Conservation (phyloP, 2,113 vertebrate species). For the Antechinus stuartii region DNA sequence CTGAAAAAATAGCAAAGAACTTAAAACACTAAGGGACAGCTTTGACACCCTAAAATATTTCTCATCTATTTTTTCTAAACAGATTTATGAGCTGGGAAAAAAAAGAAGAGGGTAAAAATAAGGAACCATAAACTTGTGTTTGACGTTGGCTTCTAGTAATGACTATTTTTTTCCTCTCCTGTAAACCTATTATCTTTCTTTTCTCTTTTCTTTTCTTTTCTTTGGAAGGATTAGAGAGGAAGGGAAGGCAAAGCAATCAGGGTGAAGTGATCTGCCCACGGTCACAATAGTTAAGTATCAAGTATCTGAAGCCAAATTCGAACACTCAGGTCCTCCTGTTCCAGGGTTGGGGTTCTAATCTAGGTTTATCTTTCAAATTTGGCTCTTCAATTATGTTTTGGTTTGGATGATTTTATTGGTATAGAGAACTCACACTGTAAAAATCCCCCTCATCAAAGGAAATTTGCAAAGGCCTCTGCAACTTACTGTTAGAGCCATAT, state of each 20-base stretch:
- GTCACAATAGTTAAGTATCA: too few species aligned
- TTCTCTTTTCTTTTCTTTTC: too few species aligned
- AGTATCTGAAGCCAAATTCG: too few species aligned
- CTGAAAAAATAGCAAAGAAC: background rate
- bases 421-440: background rate
- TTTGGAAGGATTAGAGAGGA: too few species aligned
- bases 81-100: background rate
- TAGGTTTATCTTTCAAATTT: background rate
- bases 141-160: background rate
- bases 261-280: too few species aligned
- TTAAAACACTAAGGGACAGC: background rate
- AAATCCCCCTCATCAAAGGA: background rate
- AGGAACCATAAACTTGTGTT: background rate
- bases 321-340: too few species aligned
- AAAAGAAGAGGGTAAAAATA: background rate
- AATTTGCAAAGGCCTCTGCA: background rate
- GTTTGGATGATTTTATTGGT: background rate
- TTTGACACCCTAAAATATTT: background rate
- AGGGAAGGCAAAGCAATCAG: too few species aligned
- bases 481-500: background rate
- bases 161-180: background rate
- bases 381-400: background rate
- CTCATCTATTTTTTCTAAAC: background rate
- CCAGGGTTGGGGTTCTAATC: too few species aligned
- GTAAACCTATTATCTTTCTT: background rate